A percentile compares a stretch with the other conserved stretches of the same genome.
These are phyloP conservation scores for Clarias batrachus DNA, from an alignment of 2,113 vertebrate species.

Conservation along the genomic window DNA sequence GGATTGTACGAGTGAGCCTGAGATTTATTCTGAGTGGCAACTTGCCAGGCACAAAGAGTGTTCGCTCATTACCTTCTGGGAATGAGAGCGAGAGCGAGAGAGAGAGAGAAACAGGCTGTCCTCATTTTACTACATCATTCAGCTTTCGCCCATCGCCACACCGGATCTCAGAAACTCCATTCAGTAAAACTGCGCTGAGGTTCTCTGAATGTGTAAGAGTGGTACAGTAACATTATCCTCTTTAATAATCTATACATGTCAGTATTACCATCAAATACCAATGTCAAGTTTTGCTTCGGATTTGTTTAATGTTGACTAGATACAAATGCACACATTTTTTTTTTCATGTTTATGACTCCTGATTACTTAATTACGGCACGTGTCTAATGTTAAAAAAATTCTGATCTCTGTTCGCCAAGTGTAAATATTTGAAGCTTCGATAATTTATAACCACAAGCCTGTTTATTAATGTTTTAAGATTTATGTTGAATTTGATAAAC, in stretches of 20 bases:
- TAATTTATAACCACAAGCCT: too few relatives aligned
- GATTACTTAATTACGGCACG: neutral
- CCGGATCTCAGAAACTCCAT: neutral
- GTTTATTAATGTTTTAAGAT: neutral
- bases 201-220: neutral
- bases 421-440: neutral
- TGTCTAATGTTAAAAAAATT: neutral
- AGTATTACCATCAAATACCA: neutral
- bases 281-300: too few relatives aligned
- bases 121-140: constrained; percentile 16
- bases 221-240: neutral
- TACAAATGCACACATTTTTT: neutral
- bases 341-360: neutral
- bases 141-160: neutral
- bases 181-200: constrained; percentile 11
- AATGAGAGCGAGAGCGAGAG: constrained; percentile 8
- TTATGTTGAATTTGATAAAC: neutral
- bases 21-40: constrained; percentile 37
- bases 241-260: neutral
- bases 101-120: constrained; percentile 1
- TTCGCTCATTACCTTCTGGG: constrained; percentile 34
- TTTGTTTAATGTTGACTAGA: neutral
- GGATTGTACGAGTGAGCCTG: constrained; percentile 16
- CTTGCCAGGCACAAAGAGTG: constrained; percentile 40
- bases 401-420: neutral